phyloP scores from a whole-genome alignment of 2,888 invertebrate species.

The Bruchidius siliquastri region DNA sequence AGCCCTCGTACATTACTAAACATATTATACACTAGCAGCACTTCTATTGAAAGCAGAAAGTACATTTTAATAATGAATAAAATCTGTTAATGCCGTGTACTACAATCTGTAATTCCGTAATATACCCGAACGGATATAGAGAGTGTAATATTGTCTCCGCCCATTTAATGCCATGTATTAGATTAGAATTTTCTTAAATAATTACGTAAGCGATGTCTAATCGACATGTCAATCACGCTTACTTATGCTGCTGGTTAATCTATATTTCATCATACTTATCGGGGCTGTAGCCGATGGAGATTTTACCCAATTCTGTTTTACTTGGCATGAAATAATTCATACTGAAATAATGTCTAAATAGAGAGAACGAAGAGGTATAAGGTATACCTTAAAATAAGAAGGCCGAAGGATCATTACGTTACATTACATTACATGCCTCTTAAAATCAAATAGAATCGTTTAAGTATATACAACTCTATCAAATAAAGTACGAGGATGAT shows the following conservation, averaged over 20 bases:
- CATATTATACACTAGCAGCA: background rate
- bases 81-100: background rate
- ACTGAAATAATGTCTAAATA: background rate
- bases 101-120: background rate
- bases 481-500: too few species aligned
- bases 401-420: too few species aligned
- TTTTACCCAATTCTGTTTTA: background rate
- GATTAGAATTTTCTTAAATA: background rate
- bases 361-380: too few species aligned
- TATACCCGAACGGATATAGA: background rate
- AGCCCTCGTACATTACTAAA: background rate
- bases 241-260: background rate
- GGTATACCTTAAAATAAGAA: too few species aligned
- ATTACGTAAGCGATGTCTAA: background rate
- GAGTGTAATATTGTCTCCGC: background rate
- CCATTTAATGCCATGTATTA: background rate
- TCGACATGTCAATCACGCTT: background rate
- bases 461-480: too few species aligned
- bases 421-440: too few species aligned
- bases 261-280: background rate
- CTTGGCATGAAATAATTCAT: background rate
- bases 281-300: background rate
- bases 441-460: too few species aligned
- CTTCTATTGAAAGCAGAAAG: background rate
- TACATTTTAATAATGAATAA: background rate